Percentiles rank a stretch among this genome's conserved stretches.
These are phyloP conservation scores for Puffinus mauretanicus DNA, from an alignment of 2,113 vertebrate species.

Conservation along the genomic window DNA sequence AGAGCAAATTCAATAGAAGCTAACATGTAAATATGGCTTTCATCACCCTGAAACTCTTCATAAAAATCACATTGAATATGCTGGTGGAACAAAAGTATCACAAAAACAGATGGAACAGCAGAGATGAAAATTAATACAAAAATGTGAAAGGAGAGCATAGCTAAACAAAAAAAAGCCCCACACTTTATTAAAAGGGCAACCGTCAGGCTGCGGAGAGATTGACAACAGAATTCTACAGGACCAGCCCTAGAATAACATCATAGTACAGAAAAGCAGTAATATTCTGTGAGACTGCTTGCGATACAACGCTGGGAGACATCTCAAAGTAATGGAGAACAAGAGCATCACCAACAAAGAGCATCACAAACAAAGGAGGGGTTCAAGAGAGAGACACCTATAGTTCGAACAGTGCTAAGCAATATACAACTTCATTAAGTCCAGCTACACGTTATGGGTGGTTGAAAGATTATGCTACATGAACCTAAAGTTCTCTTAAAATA, in stretches of 20 bases:
- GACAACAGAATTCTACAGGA: not conserved
- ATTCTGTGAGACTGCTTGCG: not conserved
- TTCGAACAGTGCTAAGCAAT: not conserved
- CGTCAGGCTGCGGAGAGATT: not conserved
- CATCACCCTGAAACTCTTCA: not conserved
- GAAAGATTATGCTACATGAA: not conserved
- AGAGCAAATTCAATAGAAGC: not conserved
- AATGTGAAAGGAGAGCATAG: not conserved
- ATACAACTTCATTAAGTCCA: not conserved
- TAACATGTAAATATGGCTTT: not conserved
- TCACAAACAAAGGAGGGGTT: not conserved
- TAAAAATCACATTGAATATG: not conserved
- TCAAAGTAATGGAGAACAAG: not conserved
- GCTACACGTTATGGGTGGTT: accelerated
- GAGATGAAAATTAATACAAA: not conserved
- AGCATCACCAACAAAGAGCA: not conserved
- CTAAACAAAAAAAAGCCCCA: not conserved
- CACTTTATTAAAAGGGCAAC: not conserved
- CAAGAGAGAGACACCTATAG: not conserved
- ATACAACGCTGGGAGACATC: not conserved
- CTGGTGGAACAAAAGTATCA: not conserved
- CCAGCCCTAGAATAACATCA: not conserved
- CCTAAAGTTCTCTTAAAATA: not conserved
- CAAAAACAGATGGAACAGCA: not conserved
- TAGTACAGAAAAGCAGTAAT: not conserved